These are phyloP conservation scores for Cyphomyrmex costatus DNA, from an alignment of 1,140 invertebrate genomes.

Conservation along the genomic window DNA sequence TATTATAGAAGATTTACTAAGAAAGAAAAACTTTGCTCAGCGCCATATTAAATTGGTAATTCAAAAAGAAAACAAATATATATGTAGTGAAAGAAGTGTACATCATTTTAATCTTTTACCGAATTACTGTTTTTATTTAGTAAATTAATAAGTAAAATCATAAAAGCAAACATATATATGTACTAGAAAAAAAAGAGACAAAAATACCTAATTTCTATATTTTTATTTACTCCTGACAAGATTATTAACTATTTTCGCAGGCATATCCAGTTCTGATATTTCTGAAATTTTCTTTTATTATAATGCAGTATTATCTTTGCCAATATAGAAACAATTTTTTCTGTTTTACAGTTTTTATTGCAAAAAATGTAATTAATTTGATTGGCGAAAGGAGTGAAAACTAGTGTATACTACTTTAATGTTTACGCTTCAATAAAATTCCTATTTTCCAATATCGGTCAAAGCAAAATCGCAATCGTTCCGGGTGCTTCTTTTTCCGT, in stretches of 20 bases:
- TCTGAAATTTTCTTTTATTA: neutral
- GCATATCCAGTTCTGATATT: neutral
- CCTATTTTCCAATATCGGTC: constrained; percentile 2
- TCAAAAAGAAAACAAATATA: neutral
- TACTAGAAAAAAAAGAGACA: neutral
- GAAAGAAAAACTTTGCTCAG: too few species aligned
- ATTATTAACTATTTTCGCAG: neutral
- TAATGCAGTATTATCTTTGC: neutral
- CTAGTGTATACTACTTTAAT: neutral
- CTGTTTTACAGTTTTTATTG: neutral
- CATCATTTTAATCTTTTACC: neutral
- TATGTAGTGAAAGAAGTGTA: neutral
- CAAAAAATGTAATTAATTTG: neutral
- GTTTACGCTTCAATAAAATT: constrained; percentile 4
- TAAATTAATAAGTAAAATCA: neutral
- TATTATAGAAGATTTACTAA: too few species aligned
- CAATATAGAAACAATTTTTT: neutral
- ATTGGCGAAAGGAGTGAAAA: neutral
- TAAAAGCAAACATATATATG: neutral
- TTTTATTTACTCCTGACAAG: neutral
- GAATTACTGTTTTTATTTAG: neutral
- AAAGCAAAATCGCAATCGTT: constrained; percentile 2
- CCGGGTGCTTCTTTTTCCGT: constrained; percentile 36
- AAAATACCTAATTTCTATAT: neutral
- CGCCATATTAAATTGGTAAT: too few species aligned